Evolutionary conservation across 2,888 invertebrate species (phyloP), one percentile per base, ranked within the genome.

Genomic region (Seira sanloemensis): DNA sequence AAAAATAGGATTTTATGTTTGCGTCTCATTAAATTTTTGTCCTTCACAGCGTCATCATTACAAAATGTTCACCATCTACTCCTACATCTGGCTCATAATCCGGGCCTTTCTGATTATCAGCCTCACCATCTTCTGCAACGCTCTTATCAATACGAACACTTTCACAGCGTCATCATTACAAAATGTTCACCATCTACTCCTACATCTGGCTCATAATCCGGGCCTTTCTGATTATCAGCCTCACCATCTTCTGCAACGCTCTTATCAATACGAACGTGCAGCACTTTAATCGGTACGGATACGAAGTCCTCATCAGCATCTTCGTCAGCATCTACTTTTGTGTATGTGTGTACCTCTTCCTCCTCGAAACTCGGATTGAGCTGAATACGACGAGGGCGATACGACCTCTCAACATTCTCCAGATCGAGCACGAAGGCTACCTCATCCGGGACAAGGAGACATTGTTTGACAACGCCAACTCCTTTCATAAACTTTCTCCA

Each of bases 371-470:
- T 2, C 73, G 74, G 0, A 50, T 54, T 5, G 78, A 79, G 26
- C 46, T 79, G 2, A 72, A 79, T 50, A 79, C 62, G n/a, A 58
- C 37, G 37, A 21, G 78, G 18, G 72, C 78, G n/a, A 73, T 72
- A 1, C 71, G 72, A 16, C 78, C 78, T 1, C 65, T 79, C 7
- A 79, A 72, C n/a, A 79, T 79, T 50, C 66, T 12, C 1, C 18
- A 16, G 16, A 19, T 7, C 2, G 72, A 79, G 18, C 78, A 79
- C 16, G 78, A 72, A 21, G 66, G 37, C 18, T 79, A 72, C 23
- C 26, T 79, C 19, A 21, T 27, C 1, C 46, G 24, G 27, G 78
- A 73, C 9, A 50, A 25, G 50, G 62, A 50, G 19, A 37, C 23
- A 2, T 65, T 79, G n/a, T 37, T 37, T 37, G 46, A 72, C 24